Evolutionary conservation across 2,888 invertebrate species (phyloP).

Genomic region (Morpho achilles): DNA sequence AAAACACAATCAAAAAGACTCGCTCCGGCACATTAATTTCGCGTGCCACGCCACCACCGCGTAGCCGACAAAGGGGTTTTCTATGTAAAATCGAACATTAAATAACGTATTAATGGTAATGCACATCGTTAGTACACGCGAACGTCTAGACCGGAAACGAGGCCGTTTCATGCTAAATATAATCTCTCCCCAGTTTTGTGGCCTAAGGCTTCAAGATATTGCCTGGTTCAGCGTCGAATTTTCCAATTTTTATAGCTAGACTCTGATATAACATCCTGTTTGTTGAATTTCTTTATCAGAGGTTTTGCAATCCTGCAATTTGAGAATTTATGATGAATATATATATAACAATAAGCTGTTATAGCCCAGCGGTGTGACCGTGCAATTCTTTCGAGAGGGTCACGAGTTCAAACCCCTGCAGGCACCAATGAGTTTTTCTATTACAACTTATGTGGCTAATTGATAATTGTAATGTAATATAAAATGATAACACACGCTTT

Average conservation of each 20-base stretch:
- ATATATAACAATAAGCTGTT: too few relatives aligned
- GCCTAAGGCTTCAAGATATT: conserved; percentile 13
- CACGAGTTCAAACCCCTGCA: too few relatives aligned
- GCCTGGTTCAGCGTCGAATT: neutral
- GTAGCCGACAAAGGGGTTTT: conserved; percentile 29
- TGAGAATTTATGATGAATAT: too few relatives aligned
- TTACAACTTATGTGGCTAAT: too few relatives aligned
- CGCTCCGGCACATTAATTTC: conserved; percentile 40
- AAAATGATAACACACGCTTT: too few relatives aligned
- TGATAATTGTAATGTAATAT: too few relatives aligned
- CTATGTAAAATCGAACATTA: conserved; percentile 19
- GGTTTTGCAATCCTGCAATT: too few relatives aligned
- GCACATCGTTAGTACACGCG: conserved; percentile 52
- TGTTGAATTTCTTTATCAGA: conserved; percentile 35
- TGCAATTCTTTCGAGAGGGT: too few relatives aligned
- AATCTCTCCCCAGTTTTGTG: conserved; percentile 14
- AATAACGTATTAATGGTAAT: conserved; percentile 44
- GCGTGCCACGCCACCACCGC: conserved; percentile 36
- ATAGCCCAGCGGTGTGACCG: too few relatives aligned
- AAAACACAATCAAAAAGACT: conserved; percentile 8
- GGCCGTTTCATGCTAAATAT: conserved; percentile 27
- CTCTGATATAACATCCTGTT: conserved; percentile 20
- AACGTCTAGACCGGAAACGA: conserved; percentile 60
- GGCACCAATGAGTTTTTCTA: too few relatives aligned
- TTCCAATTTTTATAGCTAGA: too few relatives aligned